Percentiles rank a stretch among this genome's conserved stretches.
These are phyloP conservation scores for Hippocampus guttulatus DNA, from an alignment of 2,113 vertebrate genomes.

Conservation along the genomic window DNA sequence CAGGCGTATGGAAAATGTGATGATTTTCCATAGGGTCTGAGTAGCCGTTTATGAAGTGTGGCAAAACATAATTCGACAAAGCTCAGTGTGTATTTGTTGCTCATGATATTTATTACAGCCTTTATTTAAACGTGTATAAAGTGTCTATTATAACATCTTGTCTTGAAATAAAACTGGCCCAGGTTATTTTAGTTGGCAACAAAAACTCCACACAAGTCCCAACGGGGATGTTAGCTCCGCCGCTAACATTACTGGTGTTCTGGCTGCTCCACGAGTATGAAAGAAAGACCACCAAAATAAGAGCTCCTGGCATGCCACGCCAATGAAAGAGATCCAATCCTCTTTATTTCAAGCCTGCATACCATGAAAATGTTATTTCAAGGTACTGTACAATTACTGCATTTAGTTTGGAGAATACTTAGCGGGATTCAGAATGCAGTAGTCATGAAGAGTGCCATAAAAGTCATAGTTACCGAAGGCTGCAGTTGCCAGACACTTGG, in stretches of 20 bases:
- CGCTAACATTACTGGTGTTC: no score
- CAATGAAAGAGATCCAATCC: no score
- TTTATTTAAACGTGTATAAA: neutral
- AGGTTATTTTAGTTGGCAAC: neutral
- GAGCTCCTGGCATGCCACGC: no score
- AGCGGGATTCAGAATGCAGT: no score
- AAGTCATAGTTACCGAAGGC: conserved; percentile 75
- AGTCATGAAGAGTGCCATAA: neutral
- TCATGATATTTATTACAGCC: neutral
- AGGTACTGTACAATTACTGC: no score
- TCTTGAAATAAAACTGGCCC: neutral
- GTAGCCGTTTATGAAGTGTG: neutral
- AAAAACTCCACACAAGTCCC: neutral
- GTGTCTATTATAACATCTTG: neutral
- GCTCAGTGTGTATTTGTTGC: neutral
- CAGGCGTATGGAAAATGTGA: no score
- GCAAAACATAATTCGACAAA: neutral
- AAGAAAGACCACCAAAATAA: no score
- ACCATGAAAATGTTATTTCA: no score
- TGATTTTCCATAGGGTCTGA: no score
- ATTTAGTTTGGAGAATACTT: no score
- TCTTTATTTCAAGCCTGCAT: no score
- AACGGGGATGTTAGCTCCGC: neutral
- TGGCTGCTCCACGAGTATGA: no score
- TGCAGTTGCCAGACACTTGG: conserved; percentile 80